Base-by-base conservation (phyloP, 2,113 vertebrate genomes). In the Proterorhinus semilunaris region DNA sequence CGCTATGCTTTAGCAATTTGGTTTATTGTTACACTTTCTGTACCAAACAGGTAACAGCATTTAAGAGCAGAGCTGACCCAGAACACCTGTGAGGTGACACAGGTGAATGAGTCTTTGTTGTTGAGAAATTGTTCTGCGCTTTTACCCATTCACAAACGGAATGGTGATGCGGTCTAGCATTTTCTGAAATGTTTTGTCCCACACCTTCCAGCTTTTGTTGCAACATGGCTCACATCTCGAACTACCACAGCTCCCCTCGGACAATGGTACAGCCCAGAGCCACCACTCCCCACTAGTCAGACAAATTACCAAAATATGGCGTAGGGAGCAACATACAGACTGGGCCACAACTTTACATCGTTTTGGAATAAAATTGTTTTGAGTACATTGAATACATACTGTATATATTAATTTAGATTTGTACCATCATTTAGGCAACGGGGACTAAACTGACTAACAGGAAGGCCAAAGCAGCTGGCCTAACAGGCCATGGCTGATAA, bases 171-270 rank as follows among this genome's bases (percentile, higher is more conserved):
- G 64, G 73, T 90, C 90, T 73, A 91, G 92, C 87, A 90, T 80
- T 86, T 92, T 92, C 92, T 86, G 86, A 88, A 86, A 80, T 78
- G 80, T 88, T 89, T 90, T 88, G 87, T 90, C 79, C 54, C 80
- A 83, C 84, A 74, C 87, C 89, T 90, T 91, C 87, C 69, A 85
- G 80, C 91, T 84, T 90, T 91, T 91, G 90, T 92, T 84, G 58
- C 48, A 66, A 7, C 55, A 55, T 65, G 83, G 81, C 86, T 85
- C 83, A 73, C 81, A 90, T 91, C 90, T 92, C 86, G 91, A 92
- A 92, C 80, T 82, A 58, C 82, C 83, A 76, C 65, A 15, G 45
- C 65, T 3, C 67, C 10, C 65, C 10, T 3, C 48, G 72, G 82
- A 90, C 88, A 92, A 91, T 90, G 87, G 83, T 87, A 80, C 66